Base-by-base conservation (phyloP, 2,888 invertebrate genomes). In the Horisme vitalbata region DNA sequence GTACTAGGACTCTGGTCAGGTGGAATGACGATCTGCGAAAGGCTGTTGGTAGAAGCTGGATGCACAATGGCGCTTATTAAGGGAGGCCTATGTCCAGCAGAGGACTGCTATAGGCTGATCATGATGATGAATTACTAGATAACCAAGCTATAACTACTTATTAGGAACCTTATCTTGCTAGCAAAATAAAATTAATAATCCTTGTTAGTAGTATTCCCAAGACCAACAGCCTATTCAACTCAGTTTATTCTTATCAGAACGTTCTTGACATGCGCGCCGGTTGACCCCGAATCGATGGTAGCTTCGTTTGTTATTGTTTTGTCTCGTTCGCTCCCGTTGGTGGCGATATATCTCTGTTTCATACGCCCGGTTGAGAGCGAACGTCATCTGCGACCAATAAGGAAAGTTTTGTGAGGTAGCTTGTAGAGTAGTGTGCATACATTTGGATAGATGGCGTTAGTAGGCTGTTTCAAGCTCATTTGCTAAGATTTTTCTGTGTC, bases 221-320 rank as follows among this genome's bases (percentile, higher is more conserved):
- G 30, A 4, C 21, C 12, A 20, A 6, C 15, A 23, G 38, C 8
- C 15, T 28, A 43, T 31, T 49, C 52, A 43, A 56, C 39, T 59
- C 61, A 62, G 66, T 75, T 73, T 74, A 71, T 75, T 71, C 73
- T 75, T 75, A 77, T 73, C 73, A 56, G 63, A 68, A 64, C 75
- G 71, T 71, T 79, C 71, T 81, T 83, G 86, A 78, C 86, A 85
- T 88, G 88, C 87, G 82, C 79, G 39, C 35, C 37, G 69, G 59
- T 61, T 79, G 79, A 80, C 79, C 82, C 76, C 71, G 75, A 88
- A 89, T 89, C 88, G 87, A 89, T 89, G 83, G 69, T 59, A 68
- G 68, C 71, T 41, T 55, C 54, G 66, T 78, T 81, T 88, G 88
- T 88, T 89, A 65, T 85, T 87, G 79, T 81, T 80, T 63, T 63